Evolutionary conservation across 2,113 vertebrate species (phyloP).

Genomic region (Psettodes erumei): DNA sequence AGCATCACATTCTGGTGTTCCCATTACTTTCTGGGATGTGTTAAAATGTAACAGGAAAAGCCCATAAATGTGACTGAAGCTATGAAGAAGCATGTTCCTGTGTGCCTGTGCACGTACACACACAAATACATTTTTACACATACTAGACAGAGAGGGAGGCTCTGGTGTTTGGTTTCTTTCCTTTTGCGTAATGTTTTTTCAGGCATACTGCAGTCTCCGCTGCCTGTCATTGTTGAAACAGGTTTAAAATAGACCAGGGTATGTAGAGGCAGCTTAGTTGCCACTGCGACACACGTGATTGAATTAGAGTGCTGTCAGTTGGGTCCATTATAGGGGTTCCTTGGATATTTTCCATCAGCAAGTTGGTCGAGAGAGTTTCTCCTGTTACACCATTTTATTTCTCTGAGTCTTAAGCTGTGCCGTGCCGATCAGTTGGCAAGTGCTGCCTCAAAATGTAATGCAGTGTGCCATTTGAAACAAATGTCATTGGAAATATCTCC

Average conservation of each 20-base stretch:
- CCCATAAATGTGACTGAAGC: neutral
- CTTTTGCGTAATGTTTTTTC: slow-evolving; percentile 77
- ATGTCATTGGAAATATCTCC: slow-evolving; percentile 5
- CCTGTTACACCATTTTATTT: slow-evolving; percentile 50
- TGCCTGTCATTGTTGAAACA: slow-evolving; percentile 67
- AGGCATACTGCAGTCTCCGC: slow-evolving; percentile 64
- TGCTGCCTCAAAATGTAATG: neutral
- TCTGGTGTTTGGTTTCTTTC: slow-evolving; percentile 54
- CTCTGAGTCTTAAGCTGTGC: slow-evolving; percentile 15
- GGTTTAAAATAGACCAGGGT: slow-evolving; percentile 71
- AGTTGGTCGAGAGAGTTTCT: slow-evolving; percentile 39
- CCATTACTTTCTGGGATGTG: neutral
- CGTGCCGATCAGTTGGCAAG: slow-evolving; percentile 8
- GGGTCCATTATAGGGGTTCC: slow-evolving; percentile 62
- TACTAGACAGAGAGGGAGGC: slow-evolving; percentile 20
- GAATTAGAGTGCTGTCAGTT: slow-evolving; percentile 76
- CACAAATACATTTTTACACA: slow-evolving; percentile 29
- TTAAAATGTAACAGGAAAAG: slow-evolving; percentile 3
- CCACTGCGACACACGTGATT: slow-evolving; percentile 69
- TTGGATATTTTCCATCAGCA: slow-evolving; percentile 74
- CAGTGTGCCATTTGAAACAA: neutral
- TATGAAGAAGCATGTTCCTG: neutral
- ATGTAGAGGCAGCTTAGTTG: slow-evolving; percentile 75
- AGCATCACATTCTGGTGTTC: neutral
- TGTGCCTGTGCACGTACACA: slow-evolving; percentile 41